Evolutionary conservation across 2,797 vertebrate species (phyloP), one percentile per base, ranked within the genome.

Genomic region (Bradypus variegatus): DNA sequence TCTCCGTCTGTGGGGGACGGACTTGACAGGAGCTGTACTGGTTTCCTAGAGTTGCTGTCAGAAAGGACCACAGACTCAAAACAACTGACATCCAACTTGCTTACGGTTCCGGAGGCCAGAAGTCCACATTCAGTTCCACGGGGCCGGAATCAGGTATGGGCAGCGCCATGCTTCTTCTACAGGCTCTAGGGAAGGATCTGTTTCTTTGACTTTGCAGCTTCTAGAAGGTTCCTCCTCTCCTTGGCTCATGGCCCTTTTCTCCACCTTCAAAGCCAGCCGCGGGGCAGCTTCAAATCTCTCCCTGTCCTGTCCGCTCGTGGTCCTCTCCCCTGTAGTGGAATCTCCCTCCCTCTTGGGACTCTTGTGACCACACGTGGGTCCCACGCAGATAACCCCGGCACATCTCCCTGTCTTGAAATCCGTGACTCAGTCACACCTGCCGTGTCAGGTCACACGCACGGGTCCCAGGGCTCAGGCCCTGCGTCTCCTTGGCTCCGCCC

Each of bases 271-370:
- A 36, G 8, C 64, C 53, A 29, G 45, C 29, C 25, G 69, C 5
- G 5, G 16, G 4, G 15, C 7, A 0, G 79, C 67, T 18, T 29
- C 65, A 11, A 27, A 8, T 18, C 55, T 16, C 60, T 48, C 27
- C n/a, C 78, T 4, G 23, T 29, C 13, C 45, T 4, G 2, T 15
- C 58, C 8, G n/a, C 41, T 6, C 3, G 2, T 38, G 9, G 2
- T 45, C 5, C 0, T 13, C 50, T 29, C 41, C 45, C 45, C 13
- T 21, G 50, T 5, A 7, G 60, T 7, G 3, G 13, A 4, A 0
- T 60, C 19, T 11, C 29, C 58, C 27, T 55, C 29, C 29, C 29
- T 9, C 72, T 33, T 23, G 70, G 69, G 67, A 38, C 62, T 3
- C 53, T 19, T 23, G 38, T 65, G 31, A 62, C 3, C 13, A 27